A percentile compares a stretch with the other conserved stretches of the same genome.
These are phyloP conservation scores for Atlantisia rogersi DNA, from an alignment of 2,113 vertebrate species.

Conservation along the genomic window DNA sequence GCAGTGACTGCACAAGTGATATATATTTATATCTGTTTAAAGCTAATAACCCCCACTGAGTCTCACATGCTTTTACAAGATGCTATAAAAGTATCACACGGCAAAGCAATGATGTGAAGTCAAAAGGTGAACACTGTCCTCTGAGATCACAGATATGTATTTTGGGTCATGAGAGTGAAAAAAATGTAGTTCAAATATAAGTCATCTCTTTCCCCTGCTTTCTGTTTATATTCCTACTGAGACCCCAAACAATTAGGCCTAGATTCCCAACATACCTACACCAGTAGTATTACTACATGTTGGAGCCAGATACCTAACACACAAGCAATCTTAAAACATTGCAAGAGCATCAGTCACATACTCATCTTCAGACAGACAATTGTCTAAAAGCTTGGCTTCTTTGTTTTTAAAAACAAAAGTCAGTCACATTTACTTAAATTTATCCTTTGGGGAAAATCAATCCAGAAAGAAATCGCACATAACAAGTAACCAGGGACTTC, in stretches of 20 bases:
- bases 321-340: rapidly evolving
- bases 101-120: background rate
- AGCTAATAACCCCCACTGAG: background rate
- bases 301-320: background rate
- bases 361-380: background rate
- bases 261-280: background rate
- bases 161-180: background rate
- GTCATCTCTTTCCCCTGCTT: background rate
- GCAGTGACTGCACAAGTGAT: background rate
- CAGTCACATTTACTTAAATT: background rate
- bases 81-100: background rate
- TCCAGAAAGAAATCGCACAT: background rate
- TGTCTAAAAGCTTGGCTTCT: background rate
- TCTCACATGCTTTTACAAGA: background rate
- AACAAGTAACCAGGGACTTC: background rate
- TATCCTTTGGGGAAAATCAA: background rate
- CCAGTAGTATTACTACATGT: background rate
- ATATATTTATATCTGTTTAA: background rate
- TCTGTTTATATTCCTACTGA: background rate
- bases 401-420: background rate
- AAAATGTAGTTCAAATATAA: background rate
- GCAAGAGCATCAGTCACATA: background rate
- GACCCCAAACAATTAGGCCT: background rate
- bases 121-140: background rate
- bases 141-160: background rate